Base-by-base conservation (phyloP, 2,113 vertebrate species). In the Daphoenositta chrysoptera region DNA sequence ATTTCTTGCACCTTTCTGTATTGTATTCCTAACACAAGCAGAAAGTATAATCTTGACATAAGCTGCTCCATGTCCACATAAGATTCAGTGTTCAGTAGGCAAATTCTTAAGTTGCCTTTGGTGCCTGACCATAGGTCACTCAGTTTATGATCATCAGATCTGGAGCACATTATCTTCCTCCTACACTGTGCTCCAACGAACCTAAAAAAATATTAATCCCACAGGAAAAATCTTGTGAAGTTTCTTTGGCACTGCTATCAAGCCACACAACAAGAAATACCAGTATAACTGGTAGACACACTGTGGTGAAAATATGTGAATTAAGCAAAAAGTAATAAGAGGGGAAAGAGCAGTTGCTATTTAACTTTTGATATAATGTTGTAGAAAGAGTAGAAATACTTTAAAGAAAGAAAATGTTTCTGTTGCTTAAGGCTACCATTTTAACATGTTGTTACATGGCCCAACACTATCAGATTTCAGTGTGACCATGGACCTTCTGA, bases 401-500 rank as follows among this genome's bases (percentile, higher is more conserved):
- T 83, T 57, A 31, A 31, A 73, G 45, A 76, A 94, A 83, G 7
- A 23, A 63, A 83, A 56, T 42, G 2, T 1, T 45, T 87, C 19
- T 54, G 10, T 58, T 69, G 22, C 39, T 76, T 68, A n/a, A 64
- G 42, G 20, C 5, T 37, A 66, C 5, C 9, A 61, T 39, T 71
- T 75, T 61, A 71, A 47, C 10, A 19, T 27, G 6, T 2, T 73
- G 33, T 3, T 13, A 75, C 4, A 8, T 42, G 31, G 10, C 10
- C 15, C 23, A 70, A 54, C 3, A 20, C 9, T 31, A 20, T 31
- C 20, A 47, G 23, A 72, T 66, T 77, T 48, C 51, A 71, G 2
- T 0, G 0, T 71, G 51, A 57, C 8, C 5, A 7, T 4, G 39
- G 21, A 77, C 6, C 11, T 11, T 51, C 27, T 37, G 57, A 87